Evolutionary conservation across 2,888 invertebrate genomes (phyloP), one percentile per base, ranked within the genome.

Genomic region (Cyclophora albipunctata): DNA sequence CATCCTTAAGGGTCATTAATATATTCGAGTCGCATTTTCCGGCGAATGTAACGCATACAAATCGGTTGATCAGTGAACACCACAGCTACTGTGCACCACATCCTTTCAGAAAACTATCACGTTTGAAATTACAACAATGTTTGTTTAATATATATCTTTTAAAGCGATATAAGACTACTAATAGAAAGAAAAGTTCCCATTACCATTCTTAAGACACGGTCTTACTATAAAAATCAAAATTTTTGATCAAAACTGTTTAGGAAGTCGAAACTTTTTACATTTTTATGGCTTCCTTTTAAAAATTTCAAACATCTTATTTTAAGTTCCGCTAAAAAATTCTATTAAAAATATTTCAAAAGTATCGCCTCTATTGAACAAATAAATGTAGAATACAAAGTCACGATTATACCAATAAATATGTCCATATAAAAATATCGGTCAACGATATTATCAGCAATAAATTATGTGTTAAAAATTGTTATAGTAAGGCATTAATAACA

Each of bases 1-100:
- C 20, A 20, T 20, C 20, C 20, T 20, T 20, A 20, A 20, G 20
- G 55, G 58, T 59, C 63, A 64, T 69, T 57, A 60, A 68, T 63
- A 69, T 77, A 85, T 84, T 81, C 80, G 72, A 78, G 69, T 69
- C 76, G 75, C 76, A 81, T 71, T 73, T 68, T 68, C 64, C 56
- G 69, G 55, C 65, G 64, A 71, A 66, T 55, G 63, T 64, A 63
- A 67, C 60, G 82, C 75, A 85, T 85, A 78, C 75, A 75, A 84
- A 84, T 81, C 71, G 71, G 67, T 60, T 64, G 64, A 77, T 78
- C 76, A 79, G 62, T 59, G 60, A 50, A 62, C 62, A 59, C 62
- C 62, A 69, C 62, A 64, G 85, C 86, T 86, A 84, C 86, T 70
- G 86, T 84, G 69, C 64, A 66, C 62, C 61, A 65, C 54, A 50